Evolutionary conservation across 1,140 invertebrate genomes (phyloP), one percentile per base, ranked within the genome.

Genomic region (Hypsibius dujardini): DNA sequence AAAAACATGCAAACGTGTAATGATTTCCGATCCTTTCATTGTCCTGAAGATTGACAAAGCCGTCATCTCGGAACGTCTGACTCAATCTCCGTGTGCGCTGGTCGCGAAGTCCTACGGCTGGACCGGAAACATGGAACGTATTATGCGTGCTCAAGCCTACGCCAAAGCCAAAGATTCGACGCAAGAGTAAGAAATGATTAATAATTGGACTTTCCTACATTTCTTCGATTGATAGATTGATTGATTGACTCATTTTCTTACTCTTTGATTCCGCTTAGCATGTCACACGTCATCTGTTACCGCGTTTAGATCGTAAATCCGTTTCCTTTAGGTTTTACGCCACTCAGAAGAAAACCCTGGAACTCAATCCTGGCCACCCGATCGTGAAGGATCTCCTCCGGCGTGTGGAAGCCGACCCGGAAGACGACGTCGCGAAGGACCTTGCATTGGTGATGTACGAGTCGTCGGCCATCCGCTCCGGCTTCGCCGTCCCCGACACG

Each of bases 121-220:
- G 93, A 96, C 94, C 75, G 95, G 94, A 72, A 98, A 98, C 79
- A 98, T 98, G 95, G 95, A 98, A 80, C 84, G 95, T 71, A 84
- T 98, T 69, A 93, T 93, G 71, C 84, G 91, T 74, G 92, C 92
- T 12, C 96, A 98, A 80, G 93, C 95, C 40, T 95, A 98, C 81
- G 92, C 95, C 76, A 98, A 97, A 80, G 81, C 89, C 1, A 88
- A 95, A 77, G 95, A 98, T 83, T 86, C 90, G 12, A 89, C 92
- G 75, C 86, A 89, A 77, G 85, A 85, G 79, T 85, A 78, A 79
- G 80, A 73, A 59, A 7, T 56, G 69, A 47, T 69, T 72, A 70
- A 60, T 70, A 45, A 7, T n/a, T n/a, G n/a, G n/a, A n/a, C n/a
- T n/a, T n/a, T n/a, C n/a, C n/a, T n/a, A 59, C 40, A 15, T 67